A percentile compares a stretch with the other conserved stretches of the same genome.
phyloP scores from a whole-genome alignment of 2,113 vertebrate species.

The Trichomycterus rosablanca region DNA sequence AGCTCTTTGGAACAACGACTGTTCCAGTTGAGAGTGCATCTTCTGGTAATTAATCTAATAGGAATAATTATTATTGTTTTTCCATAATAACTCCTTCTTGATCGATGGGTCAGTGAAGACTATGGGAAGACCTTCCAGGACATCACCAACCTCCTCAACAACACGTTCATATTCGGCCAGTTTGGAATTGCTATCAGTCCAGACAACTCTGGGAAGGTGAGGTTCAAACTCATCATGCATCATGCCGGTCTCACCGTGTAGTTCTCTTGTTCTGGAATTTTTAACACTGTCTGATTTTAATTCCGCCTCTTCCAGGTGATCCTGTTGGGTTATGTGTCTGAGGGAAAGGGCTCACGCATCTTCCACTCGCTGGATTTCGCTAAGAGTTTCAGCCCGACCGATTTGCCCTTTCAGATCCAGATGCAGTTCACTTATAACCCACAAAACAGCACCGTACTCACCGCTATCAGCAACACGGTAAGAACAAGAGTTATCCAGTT shows the following conservation, averaged over 20 bases:
- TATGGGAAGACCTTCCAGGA: conserved; percentile 87
- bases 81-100: too few relatives aligned
- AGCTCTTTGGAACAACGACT: too few relatives aligned
- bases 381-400: conserved; percentile 69
- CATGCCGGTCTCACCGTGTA: too few relatives aligned
- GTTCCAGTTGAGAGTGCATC: too few relatives aligned
- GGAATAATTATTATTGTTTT: too few relatives aligned
- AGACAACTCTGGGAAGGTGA: conserved; percentile 86
- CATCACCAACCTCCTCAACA: conserved; percentile 82
- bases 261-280: too few relatives aligned
- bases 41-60: too few relatives aligned
- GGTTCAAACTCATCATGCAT: too few relatives aligned
- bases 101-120: conserved; percentile 77
- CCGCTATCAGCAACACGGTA: conserved; percentile 76
- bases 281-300: too few relatives aligned
- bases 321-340: conserved; percentile 80
- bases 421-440: conserved; percentile 79
- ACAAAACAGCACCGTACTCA: conserved; percentile 63
- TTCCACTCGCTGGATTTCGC: conserved; percentile 82
- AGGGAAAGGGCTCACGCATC: conserved; percentile 69
- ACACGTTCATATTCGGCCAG: conserved; percentile 85
- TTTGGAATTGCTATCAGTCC: conserved; percentile 85
- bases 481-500: conserved; percentile 48
- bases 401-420: conserved; percentile 79
- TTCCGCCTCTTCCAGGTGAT: too few relatives aligned